phyloP scores from a whole-genome alignment of 1,140 invertebrate species.

The Lepidurus apus region DNA sequence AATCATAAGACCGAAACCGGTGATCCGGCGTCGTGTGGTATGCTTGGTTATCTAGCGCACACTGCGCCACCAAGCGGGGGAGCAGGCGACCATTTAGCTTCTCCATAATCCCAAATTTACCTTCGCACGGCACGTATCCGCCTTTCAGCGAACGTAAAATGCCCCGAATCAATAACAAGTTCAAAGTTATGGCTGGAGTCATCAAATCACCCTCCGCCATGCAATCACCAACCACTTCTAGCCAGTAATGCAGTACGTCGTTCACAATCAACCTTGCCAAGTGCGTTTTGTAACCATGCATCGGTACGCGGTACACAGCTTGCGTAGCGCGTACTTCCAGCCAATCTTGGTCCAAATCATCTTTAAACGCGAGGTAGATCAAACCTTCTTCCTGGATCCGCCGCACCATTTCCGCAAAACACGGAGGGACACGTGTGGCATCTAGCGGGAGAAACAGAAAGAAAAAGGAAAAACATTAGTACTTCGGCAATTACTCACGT shows the following conservation, averaged over 20 bases:
- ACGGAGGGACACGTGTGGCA: neutral
- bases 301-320: slow-evolving; percentile 27
- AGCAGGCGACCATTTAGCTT: neutral
- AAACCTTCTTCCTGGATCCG: slow-evolving; percentile 20
- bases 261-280: slow-evolving; percentile 28
- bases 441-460: neutral
- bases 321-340: slow-evolving; percentile 20
- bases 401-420: neutral
- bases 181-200: slow-evolving; percentile 2
- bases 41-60: neutral
- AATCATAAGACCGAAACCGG: slow-evolving; percentile 29
- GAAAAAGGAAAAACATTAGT: neutral
- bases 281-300: slow-evolving; percentile 27
- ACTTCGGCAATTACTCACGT: neutral
- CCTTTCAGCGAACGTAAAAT: slow-evolving; percentile 23
- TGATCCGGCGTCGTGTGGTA: slow-evolving; percentile 31
- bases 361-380: slow-evolving; percentile 20
- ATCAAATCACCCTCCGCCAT: slow-evolving; percentile 23
- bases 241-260: slow-evolving; percentile 22
- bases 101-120: slow-evolving; percentile 23
- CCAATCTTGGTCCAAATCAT: slow-evolving; percentile 29
- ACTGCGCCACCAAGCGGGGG: slow-evolving; percentile 8
- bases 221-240: slow-evolving; percentile 32
- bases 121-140: slow-evolving; percentile 23
- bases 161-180: neutral